Base-by-base conservation (phyloP, 1,140 invertebrate species). In the Leptinotarsa undecemlineata region DNA sequence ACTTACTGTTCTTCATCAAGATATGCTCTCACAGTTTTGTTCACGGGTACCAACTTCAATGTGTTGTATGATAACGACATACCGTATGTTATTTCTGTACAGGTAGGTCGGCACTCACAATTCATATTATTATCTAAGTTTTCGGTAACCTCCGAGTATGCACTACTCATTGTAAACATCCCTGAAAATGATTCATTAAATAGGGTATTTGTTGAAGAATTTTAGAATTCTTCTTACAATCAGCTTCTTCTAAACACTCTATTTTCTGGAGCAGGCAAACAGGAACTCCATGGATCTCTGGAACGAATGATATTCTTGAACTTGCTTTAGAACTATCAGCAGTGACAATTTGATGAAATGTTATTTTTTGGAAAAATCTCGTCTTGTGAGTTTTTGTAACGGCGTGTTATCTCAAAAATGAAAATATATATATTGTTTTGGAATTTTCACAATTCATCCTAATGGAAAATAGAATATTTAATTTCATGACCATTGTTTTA, bases 51-150 rank as follows among this genome's bases (percentile, higher is more conserved):
- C 6, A 19, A 48, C n/a, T 61, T 47, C 17, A 48, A 19, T 15
- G 6, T 64, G 15, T 64, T 72, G n/a, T 72, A 48, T 15, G 71
- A 72, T 48, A 72, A 48, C 21, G 63, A 33, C 11, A 26, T 20
- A n/a, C 33, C 42, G 33, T 72, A 72, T 47, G 71, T 47, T 63
- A 72, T 63, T 11, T 72, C 60, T 26, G 23, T 47, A 47, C 71
- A 72, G 33, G 60, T 48, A 3, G 71, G 71, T 4, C n/a, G 23
- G 20, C 71, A 72, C n/a, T 66, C 57, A 48, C 71, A 72, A 20
- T 21, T 20, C 17, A 8, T 21, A 67, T 33, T 15, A 33, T 23
- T 17, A 23, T 68, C 14, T 26, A 19, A 15, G 33, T n/a, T 33
- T 14, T 20, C 67, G 3, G 2, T 20, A 8, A 57, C 48, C 23